These are phyloP conservation scores for Syrista parreyssii DNA, from an alignment of 2,888 invertebrate genomes.

Conservation along the genomic window DNA sequence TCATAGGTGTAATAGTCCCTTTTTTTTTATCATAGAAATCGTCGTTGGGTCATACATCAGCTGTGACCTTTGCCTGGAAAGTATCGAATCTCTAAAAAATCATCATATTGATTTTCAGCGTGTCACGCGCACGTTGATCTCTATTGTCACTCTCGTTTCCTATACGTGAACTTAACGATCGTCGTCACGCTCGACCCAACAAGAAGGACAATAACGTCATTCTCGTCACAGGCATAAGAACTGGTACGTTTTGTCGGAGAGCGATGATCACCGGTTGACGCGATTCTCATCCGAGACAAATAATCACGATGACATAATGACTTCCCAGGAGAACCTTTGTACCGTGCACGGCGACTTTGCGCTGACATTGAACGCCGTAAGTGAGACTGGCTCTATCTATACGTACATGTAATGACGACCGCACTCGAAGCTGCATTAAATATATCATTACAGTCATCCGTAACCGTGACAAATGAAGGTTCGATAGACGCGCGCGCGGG, in stretches of 20 bases:
- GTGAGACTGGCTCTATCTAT: background rate
- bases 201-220: background rate
- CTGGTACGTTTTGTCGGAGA: background rate
- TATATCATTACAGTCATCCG: background rate
- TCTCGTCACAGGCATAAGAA: background rate
- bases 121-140: background rate
- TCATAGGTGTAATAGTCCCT: background rate
- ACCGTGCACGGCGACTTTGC: background rate
- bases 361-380: background rate
- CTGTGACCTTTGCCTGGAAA: background rate
- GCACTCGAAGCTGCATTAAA: background rate
- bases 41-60: background rate
- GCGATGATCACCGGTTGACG: background rate
- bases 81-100: background rate
- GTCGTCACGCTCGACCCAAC: background rate
- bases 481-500: background rate
- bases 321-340: background rate
- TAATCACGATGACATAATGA: background rate
- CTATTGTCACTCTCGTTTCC: background rate
- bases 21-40: background rate
- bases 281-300: background rate
- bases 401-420: background rate
- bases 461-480: background rate
- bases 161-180: background rate
- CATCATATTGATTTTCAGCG: background rate